Evolutionary conservation across 2,113 vertebrate genomes (phyloP).

Genomic region (Oryzias woworae): DNA sequence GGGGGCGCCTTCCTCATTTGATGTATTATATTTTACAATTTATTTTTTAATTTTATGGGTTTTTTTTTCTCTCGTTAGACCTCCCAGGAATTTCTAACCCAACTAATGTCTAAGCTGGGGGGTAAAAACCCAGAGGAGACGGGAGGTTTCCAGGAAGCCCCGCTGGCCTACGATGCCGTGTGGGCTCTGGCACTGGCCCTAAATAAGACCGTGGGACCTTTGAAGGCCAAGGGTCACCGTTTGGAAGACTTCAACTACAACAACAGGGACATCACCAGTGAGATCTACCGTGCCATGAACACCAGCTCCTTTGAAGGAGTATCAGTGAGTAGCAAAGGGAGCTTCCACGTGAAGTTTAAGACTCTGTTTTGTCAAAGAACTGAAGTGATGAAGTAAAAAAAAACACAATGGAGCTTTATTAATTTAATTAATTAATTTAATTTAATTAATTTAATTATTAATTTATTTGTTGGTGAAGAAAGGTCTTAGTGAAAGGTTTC

Average conservation of each 20-base stretch:
- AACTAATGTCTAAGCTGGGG: conserved; percentile 87
- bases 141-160: conserved; percentile 92
- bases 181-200: conserved; percentile 94
- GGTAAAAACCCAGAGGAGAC: conserved; percentile 91
- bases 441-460: no score
- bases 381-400: no score
- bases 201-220: conserved; percentile 89
- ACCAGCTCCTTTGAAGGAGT: conserved; percentile 95
- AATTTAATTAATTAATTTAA: no score
- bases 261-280: conserved; percentile 90
- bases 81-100: conserved; percentile 90
- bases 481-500: no score
- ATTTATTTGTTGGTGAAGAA: no score
- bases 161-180: conserved; percentile 91
- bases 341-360: no score
- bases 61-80: conserved; percentile 75
- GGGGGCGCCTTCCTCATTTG: no score
- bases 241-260: conserved; percentile 97
- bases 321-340: conserved; percentile 80
- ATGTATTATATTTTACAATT: not conserved
- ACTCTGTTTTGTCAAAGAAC: no score
- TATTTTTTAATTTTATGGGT: not conserved
- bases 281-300: conserved; percentile 95
- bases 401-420: no score
- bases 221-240: conserved; percentile 83